Percentiles rank a stretch among this genome's conserved stretches.
These are phyloP conservation scores for Enteromius thamalakanensis DNA, from an alignment of 2,797 vertebrate species.

Conservation along the genomic window DNA sequence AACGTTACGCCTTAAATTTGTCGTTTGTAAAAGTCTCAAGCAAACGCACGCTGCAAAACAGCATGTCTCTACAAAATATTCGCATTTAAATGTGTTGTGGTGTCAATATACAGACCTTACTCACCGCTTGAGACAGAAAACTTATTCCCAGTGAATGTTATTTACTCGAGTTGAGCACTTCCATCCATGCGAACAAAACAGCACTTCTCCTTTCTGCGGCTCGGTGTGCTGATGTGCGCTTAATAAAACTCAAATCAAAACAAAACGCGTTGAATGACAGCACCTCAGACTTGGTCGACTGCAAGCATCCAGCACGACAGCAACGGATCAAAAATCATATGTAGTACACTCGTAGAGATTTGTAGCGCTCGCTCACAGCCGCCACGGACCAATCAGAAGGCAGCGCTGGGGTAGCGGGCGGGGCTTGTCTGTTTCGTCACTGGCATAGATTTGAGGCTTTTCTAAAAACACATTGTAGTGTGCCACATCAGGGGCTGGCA, in stretches of 20 bases:
- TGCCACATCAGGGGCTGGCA: constrained; percentile 13
- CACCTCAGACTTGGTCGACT: constrained; percentile 4
- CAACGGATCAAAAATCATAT: constrained; percentile 55
- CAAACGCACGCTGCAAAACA: background rate
- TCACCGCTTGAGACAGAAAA: constrained; percentile 70
- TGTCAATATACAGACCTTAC: constrained; percentile 39
- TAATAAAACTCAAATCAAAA: background rate
- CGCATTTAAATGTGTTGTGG: background rate
- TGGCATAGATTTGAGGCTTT: constrained; percentile 5
- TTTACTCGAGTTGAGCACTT: constrained; percentile 67
- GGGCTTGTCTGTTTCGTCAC: constrained; percentile 16
- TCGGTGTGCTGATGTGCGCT: background rate
- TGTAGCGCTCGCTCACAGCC: constrained; percentile 65
- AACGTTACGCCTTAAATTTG: background rate
- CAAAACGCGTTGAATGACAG: background rate
- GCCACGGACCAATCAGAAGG: constrained; percentile 69
- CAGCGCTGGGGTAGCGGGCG: constrained; percentile 64
- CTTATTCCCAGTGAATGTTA: constrained; percentile 65
- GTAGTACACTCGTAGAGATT: constrained; percentile 68
- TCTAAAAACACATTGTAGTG: constrained; percentile 17
- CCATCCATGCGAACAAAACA: constrained; percentile 64
- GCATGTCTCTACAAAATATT: background rate
- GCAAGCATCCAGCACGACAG: constrained; percentile 31
- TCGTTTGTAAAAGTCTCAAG: background rate
- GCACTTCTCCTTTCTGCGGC: background rate